Evolutionary conservation across 1,140 invertebrate species (phyloP).

Genomic region (Drosophila repleta): DNA sequence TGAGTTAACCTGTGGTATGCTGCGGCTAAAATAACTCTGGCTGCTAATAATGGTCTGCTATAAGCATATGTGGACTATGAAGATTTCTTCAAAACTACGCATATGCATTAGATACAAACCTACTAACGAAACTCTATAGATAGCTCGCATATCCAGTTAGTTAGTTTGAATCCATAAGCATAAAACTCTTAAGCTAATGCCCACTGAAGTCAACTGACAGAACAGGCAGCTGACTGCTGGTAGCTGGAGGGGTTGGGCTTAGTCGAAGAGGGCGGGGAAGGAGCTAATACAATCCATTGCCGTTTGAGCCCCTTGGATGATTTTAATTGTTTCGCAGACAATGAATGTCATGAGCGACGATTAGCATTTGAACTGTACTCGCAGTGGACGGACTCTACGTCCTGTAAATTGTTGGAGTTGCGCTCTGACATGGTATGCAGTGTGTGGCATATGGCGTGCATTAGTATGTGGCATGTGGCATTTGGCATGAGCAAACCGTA

Average conservation of each 20-base stretch:
- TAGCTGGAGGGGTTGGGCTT: neutral
- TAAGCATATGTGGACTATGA: too few species aligned
- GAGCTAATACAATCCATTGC: slow-evolving; percentile 71
- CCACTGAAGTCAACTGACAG: neutral
- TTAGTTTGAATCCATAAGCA: too few species aligned
- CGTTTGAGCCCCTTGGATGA: slow-evolving; percentile 67
- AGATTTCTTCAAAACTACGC: too few species aligned
- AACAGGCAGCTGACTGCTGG: neutral
- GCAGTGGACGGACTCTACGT: neutral
- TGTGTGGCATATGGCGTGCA: neutral
- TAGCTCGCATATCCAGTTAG: too few species aligned
- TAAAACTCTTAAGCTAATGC: too few species aligned
- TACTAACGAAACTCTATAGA: too few species aligned
- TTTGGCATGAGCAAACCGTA: neutral
- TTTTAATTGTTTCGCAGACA: slow-evolving; percentile 79
- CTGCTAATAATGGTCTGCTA: neutral
- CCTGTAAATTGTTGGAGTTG: slow-evolving; percentile 39
- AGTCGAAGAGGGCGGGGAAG: neutral
- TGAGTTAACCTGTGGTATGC: too few species aligned
- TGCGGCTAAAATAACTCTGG: neutral
- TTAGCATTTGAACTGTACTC: slow-evolving; percentile 72
- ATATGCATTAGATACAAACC: too few species aligned
- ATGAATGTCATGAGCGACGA: slow-evolving; percentile 79
- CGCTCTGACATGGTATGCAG: slow-evolving; percentile 6
- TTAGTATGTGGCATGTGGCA: neutral